Percentiles rank a stretch among this genome's conserved stretches.
Conservation (phyloP, 2,113 vertebrate species). For the Pseudopodoces humilis region DNA sequence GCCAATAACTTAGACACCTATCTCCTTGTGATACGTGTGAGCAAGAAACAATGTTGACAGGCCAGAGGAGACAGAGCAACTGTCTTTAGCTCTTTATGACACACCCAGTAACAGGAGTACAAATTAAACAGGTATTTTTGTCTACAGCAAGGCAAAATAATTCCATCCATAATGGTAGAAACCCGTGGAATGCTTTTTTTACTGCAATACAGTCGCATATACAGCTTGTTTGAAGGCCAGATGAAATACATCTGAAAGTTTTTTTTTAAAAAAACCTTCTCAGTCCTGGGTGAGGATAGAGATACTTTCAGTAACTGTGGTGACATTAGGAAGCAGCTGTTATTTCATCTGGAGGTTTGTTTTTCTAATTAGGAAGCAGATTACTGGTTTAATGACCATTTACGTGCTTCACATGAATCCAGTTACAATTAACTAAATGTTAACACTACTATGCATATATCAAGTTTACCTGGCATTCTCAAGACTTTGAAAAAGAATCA, state of each 20-base stretch:
- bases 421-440: neutral
- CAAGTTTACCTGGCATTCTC: neutral
- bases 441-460: neutral
- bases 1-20: neutral
- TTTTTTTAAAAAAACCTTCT: neutral
- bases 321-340: neutral
- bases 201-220: neutral
- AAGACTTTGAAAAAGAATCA: neutral
- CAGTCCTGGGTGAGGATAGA: neutral
- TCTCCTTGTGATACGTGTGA: neutral
- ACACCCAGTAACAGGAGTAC: neutral
- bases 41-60: neutral
- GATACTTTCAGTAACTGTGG: neutral
- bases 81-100: neutral
- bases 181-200: neutral
- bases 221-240: neutral
- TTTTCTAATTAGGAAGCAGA: neutral
- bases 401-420: neutral
- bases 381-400: neutral
- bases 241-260: neutral
- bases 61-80: neutral
- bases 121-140: neutral
- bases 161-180: neutral
- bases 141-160: neutral
- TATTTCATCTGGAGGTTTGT: neutral